These are phyloP conservation scores for Nowickia ferox DNA, from an alignment of 2,888 invertebrate species.

Conservation along the genomic window DNA sequence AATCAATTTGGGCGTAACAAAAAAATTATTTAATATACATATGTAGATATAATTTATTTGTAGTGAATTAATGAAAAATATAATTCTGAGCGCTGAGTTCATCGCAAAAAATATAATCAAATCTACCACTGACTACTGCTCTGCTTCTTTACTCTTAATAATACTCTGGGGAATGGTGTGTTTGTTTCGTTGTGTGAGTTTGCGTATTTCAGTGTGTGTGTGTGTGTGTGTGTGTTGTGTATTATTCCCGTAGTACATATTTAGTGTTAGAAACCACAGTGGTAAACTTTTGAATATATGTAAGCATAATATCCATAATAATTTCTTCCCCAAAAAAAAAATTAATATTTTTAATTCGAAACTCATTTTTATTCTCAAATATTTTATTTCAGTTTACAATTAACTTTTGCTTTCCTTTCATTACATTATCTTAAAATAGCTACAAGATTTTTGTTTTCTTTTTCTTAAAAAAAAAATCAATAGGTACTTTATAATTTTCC, in stretches of 20 bases:
- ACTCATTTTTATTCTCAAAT: neutral
- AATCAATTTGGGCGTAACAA: conserved; percentile 52
- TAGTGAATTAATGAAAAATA: conserved; percentile 30
- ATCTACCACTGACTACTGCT: conserved; percentile 52
- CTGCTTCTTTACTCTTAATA: conserved; percentile 38
- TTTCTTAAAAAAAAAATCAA: conserved; percentile 18
- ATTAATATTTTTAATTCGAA: neutral
- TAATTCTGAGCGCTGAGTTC: conserved; percentile 76
- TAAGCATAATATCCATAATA: conserved; percentile 7
- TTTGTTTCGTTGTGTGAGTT: conserved; percentile 29
- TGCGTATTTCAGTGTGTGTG: conserved; percentile 14
- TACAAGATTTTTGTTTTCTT: conserved; percentile 2
- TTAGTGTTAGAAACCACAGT: conserved; percentile 57
- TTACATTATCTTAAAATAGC: neutral
- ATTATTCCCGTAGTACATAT: conserved; percentile 34
- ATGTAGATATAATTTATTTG: neutral
- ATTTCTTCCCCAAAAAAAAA: neutral
- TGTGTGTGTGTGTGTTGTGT: conserved; percentile 2
- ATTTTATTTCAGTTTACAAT: neutral
- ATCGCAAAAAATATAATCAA: conserved; percentile 79
- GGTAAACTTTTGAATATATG: conserved; percentile 47
- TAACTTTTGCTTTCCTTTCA: neutral
- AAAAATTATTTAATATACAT: too few relatives aligned
- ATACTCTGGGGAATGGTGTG: conserved; percentile 36
- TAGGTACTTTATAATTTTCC: conserved; percentile 21